Evolutionary conservation across 2,113 vertebrate species (phyloP), one percentile per base, ranked within the genome.

Genomic region (Pseudorectes ferrugineus): DNA sequence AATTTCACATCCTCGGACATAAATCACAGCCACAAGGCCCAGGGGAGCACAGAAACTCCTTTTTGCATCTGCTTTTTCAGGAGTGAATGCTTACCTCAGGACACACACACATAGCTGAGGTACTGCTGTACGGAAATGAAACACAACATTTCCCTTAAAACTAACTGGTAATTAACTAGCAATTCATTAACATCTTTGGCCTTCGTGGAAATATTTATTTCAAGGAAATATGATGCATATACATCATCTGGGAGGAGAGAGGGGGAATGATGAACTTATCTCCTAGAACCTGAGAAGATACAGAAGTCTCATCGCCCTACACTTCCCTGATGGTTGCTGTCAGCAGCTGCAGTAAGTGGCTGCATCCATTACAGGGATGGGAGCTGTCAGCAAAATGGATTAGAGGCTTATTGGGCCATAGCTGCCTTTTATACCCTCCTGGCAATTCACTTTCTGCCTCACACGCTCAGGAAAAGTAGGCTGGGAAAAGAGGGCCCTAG

Each of bases 341-440:
- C 98, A 97, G 88, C 96, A 94, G 93, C 58, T 94, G 93, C 97
- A 95, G 96, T 97, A 97, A 95, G 96, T 84, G 90, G 89, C 94
- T 97, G 97, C 96, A 97, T 95, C 97, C 97, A 71, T 92, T 93
- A 79, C 10, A 12, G 75, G 97, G 97, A 98, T 96, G 97, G 96
- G 94, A 96, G 94, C 98, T 98, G 98, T 98, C 98, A 98, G 95
- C 97, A 97, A 89, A 67, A 78, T 77, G 82, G 93, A 95, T 97
- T 93, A 97, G 94, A 76, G 95, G 92, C 96, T 97, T 97, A 96
- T 96, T 95, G 97, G 96, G 94, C 91, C n/a, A 70, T 75, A 68
- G 95, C 33, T 86, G 36, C 54, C 65, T 91, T 96, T 95, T 55
- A 51, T 43, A 65, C 89, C 94, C 80, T 65, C 38, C 80, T 94